Evolutionary conservation across 1,140 invertebrate genomes (phyloP).

Genomic region (Dendrolimus kikuchii): DNA sequence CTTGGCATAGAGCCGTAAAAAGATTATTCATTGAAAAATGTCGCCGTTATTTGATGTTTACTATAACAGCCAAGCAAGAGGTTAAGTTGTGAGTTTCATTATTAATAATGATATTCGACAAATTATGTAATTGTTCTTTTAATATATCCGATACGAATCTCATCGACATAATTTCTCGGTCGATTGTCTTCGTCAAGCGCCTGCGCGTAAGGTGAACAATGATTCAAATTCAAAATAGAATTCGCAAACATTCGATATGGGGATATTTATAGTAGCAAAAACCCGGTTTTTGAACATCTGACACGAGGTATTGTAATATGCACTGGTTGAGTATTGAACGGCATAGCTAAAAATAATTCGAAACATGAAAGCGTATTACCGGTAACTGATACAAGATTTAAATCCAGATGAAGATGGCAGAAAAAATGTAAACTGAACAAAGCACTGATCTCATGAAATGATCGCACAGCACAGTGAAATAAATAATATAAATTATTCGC

Average conservation of each 20-base stretch:
- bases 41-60: too few relatives aligned
- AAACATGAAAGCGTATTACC: constrained; percentile 25
- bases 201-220: constrained; percentile 33
- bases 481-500: constrained; percentile 25
- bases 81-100: too few relatives aligned
- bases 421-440: constrained; percentile 9
- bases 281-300: constrained; percentile 60
- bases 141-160: constrained; percentile 1
- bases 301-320: constrained; percentile 57
- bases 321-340: constrained; percentile 40
- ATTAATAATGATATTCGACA: background rate
- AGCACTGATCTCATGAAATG: background rate
- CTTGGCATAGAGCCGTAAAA: constrained; percentile 25
- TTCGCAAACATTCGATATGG: constrained; percentile 68
- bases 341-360: constrained; percentile 44
- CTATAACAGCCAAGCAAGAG: too few relatives aligned
- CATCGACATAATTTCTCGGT: constrained; percentile 19
- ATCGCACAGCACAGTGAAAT: constrained; percentile 22
- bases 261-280: constrained; percentile 66
- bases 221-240: constrained; percentile 63
- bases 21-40: constrained; percentile 8
- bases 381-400: constrained; percentile 12
- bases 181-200: constrained; percentile 19
- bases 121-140: constrained; percentile 5
- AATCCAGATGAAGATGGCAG: constrained; percentile 7